phyloP scores from a whole-genome alignment of 1,140 invertebrate genomes.

The Hyles euphorbiae region DNA sequence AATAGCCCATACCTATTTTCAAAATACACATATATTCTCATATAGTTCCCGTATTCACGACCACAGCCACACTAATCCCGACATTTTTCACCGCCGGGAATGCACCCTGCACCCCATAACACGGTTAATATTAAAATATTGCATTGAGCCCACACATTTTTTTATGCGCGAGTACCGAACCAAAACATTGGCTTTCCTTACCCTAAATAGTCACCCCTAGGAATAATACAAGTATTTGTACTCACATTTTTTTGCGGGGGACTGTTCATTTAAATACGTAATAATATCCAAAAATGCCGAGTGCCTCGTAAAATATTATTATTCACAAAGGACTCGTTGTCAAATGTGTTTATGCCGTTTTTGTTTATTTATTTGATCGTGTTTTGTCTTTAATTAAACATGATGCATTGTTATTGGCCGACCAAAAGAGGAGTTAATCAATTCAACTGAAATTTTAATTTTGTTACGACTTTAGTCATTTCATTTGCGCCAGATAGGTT shows the following conservation, averaged over 20 bases:
- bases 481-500: too few relatives aligned
- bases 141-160: slow-evolving; percentile 66
- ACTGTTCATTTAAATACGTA: slow-evolving; percentile 55
- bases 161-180: slow-evolving; percentile 44
- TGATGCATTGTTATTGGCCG: too few relatives aligned
- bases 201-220: slow-evolving; percentile 56
- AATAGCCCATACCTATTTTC: too few relatives aligned
- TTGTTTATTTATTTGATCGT: too few relatives aligned
- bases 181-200: slow-evolving; percentile 66
- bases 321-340: not conserved
- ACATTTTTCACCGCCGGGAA: slow-evolving; percentile 40
- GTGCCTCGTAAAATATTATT: slow-evolving; percentile 25
- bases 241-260: slow-evolving; percentile 52
- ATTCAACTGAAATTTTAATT: too few relatives aligned
- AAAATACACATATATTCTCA: too few relatives aligned
- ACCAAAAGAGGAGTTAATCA: too few relatives aligned
- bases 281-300: slow-evolving; percentile 38
- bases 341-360: too few relatives aligned
- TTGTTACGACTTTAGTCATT: too few relatives aligned
- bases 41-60: not conserved
- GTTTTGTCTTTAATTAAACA: too few relatives aligned
- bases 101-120: slow-evolving; percentile 62
- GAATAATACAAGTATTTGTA: slow-evolving; percentile 70
- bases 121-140: slow-evolving; percentile 75
- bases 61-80: slow-evolving; percentile 40